Base-by-base conservation (phyloP, 2,888 invertebrate genomes). In the Cryptops parisi region DNA sequence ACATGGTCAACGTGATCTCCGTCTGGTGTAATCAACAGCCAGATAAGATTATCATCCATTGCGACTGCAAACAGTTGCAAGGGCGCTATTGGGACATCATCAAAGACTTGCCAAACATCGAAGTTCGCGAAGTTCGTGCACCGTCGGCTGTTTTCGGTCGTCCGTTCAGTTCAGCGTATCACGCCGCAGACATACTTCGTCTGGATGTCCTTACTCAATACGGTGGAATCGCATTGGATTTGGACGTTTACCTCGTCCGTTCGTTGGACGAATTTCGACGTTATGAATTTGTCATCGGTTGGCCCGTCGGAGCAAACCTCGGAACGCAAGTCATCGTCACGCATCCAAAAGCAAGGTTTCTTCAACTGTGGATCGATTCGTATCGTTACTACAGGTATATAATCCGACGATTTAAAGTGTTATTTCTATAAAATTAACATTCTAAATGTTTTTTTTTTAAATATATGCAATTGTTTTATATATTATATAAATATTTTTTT, bases 141-240 rank as follows among this genome's bases (percentile, higher is more conserved):
- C 70, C 70, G 1, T 65, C 63, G 19, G 64, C 67, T 54, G 66
- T 70, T n/a, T 70, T 63, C 59, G 70, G 68, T n/a, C 65, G 67
- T 53, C 60, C 59, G 15, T 55, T 70, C 19, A 66, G 65, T 54
- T 67, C 67, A 3, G 60, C 67, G 1, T 69, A 65, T 54, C 70
- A 70, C 54, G 62, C 65, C 6, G 64, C 67, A 3, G 70, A 70
- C 59, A 62, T 70, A 3, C 65, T 67, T 21, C 58, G 70, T 21
- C 61, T 70, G 4, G 58, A 61, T 33, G 58, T 69, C 12, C 60
- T 70, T 17, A 63, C 62, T 60, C 54, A 62, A 51, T 62, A 62
- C 55, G 70, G 70, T 17, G 70, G 70, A 3, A 67, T 70, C 43
- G 69, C 65, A 54, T 58, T 70, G 24, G 70, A 70, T 54, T 64